Conservation (phyloP, 2,797 vertebrate genomes). For the Schizothorax lantsangensis region DNA sequence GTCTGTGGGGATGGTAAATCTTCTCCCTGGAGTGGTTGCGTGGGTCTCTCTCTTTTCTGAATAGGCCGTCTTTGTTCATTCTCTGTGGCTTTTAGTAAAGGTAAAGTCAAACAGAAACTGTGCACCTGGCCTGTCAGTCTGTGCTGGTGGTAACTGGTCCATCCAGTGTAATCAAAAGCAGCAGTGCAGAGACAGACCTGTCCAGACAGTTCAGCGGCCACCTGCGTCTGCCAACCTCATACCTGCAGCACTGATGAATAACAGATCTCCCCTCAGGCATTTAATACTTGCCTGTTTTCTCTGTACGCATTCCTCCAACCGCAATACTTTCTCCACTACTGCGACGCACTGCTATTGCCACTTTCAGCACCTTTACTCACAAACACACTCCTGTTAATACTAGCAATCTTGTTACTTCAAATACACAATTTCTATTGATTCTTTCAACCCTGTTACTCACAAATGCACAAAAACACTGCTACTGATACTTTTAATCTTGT, state of each 20-base stretch:
- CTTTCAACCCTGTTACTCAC: background rate
- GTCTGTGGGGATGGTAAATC: slow-evolving; percentile 41
- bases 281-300: slow-evolving; percentile 31
- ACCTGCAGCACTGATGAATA: slow-evolving; percentile 59
- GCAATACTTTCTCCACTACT: background rate
- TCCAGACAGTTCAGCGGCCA: slow-evolving; percentile 58
- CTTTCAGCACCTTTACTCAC: background rate
- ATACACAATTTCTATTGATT: background rate
- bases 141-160: slow-evolving; percentile 36
- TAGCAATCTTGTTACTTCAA: background rate
- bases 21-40: slow-evolving; percentile 39
- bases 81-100: slow-evolving; percentile 38
- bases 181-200: slow-evolving; percentile 37
- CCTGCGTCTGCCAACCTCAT: slow-evolving; percentile 58
- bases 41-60: slow-evolving; percentile 26
- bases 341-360: background rate
- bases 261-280: slow-evolving; percentile 53
- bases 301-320: background rate
- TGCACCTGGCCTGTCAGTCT: slow-evolving; percentile 50
- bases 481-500: background rate
- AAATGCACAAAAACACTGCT: background rate
- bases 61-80: slow-evolving; percentile 50
- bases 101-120: slow-evolving; percentile 21
- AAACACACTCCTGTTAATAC: background rate
- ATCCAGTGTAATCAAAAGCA: slow-evolving; percentile 44